Base-by-base conservation (phyloP, 2,113 vertebrate species). In the Ctenomys sociabilis region DNA sequence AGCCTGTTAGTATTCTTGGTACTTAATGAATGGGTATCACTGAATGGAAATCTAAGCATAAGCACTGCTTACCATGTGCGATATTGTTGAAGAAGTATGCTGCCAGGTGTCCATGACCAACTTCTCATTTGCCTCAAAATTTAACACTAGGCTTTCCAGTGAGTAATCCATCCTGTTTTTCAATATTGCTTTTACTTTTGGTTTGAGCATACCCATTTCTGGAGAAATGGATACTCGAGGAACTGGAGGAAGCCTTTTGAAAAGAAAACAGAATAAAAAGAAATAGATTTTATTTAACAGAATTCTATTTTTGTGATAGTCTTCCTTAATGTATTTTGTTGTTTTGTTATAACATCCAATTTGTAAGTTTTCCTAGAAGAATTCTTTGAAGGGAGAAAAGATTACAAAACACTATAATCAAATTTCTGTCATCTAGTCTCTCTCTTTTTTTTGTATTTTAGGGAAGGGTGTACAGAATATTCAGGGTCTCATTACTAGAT, bases 11-110 rank as follows among this genome's bases (percentile, higher is more conserved):
- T 21, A 85, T 52, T 1, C 6, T 45, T 30, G 21, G 28, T 32
- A 70, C 14, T 45, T 43, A 68, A 17, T 54, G 84, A 68, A 22
- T 4, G 49, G 17, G 5, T 24, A 22, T 73, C 4, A 54, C 35
- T 26, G 14, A 73, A 72, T 88, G 30, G 17, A 96, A 70, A 88
- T 10, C 0, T 32, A 40, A 8, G 2, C 28, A 17, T 0, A 32
- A 85, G 35, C 17, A 19, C 54, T 78, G 73, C 95, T 98, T 98
- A 99, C 99, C 99, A 99, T 97, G 83, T 97, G 96, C 73, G 96
- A 98, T 91, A 99, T 52, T 59, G 98, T 95, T 91, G 90, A 81
- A 45, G 98, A 70, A 19, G 98, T 98, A 49, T 97, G 97, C 77
- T 99, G 98, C 88, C 99, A 99, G 4, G 96, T 97, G 72, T 98